These are phyloP conservation scores for Ctenicera cuprea DNA, from an alignment of 2,888 invertebrate genomes.

Conservation along the genomic window DNA sequence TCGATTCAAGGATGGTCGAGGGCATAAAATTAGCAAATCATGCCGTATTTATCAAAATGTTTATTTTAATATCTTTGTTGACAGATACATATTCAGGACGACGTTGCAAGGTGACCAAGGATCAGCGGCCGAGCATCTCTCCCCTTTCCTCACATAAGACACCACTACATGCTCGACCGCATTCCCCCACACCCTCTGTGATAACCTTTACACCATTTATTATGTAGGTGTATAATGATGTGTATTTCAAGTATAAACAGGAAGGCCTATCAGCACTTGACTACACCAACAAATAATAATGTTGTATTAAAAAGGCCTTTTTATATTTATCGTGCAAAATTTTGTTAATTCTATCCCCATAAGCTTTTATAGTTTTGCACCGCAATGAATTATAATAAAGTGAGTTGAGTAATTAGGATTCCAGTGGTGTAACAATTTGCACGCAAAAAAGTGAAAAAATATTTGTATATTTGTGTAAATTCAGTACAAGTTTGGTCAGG, in stretches of 20 bases:
- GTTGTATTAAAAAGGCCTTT: neutral
- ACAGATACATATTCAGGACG: slow-evolving; percentile 69
- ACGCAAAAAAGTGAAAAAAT: too few species aligned
- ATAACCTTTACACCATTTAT: slow-evolving; percentile 59
- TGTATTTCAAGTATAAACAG: slow-evolving; percentile 24
- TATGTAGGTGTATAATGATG: slow-evolving; percentile 34
- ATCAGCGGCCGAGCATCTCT: slow-evolving; percentile 61
- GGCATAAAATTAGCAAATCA: too few species aligned
- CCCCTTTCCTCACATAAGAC: slow-evolving; percentile 59
- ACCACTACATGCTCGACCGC: slow-evolving; percentile 65
- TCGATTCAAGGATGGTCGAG: too few species aligned
- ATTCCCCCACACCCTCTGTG: slow-evolving; percentile 65
- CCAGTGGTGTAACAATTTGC: too few species aligned
- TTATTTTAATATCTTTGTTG: too few species aligned
- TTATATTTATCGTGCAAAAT: neutral
- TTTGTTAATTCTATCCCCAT: neutral
- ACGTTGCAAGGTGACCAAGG: slow-evolving; percentile 67
- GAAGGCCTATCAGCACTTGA: slow-evolving; percentile 11
- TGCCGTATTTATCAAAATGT: too few species aligned
- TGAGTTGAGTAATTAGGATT: too few species aligned
- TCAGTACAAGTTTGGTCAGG: too few species aligned
- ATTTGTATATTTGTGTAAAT: too few species aligned
- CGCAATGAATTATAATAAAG: neutral
- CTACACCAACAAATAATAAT: neutral
- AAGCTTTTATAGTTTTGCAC: slow-evolving; percentile 1